Conservation (phyloP, 92 coral and sea anemone species). For the Ricordea florida region DNA sequence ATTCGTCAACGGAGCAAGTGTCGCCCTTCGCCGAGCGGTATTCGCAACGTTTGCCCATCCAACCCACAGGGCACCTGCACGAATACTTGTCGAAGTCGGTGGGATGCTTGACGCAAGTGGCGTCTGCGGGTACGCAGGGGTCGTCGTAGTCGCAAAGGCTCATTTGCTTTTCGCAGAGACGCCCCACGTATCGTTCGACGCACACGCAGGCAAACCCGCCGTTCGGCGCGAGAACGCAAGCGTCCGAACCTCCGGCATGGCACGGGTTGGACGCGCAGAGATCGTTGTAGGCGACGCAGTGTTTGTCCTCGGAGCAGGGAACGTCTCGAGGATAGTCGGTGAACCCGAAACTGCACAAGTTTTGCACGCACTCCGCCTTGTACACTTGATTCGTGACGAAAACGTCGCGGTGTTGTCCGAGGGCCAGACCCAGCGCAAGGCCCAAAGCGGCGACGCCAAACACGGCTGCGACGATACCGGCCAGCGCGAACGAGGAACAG, state of each 20-base stretch:
- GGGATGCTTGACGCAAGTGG: not conserved
- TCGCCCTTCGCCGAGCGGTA: not conserved
- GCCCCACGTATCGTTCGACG: not conserved
- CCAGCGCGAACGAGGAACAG: no score
- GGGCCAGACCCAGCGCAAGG: not conserved
- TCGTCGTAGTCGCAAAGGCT: not conserved
- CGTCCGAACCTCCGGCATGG: not conserved
- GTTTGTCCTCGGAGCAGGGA: not conserved
- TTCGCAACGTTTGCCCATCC: conserved; percentile 6
- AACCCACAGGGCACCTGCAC: not conserved
- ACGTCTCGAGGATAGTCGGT: conserved; percentile 4
- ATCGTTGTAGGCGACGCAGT: not conserved
- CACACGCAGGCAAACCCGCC: not conserved
- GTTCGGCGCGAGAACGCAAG: not conserved
- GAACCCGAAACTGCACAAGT: not conserved
- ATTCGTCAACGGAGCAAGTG: not conserved
- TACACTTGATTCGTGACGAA: not conserved
- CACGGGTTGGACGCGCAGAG: conserved; percentile 17
- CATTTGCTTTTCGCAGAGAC: not conserved
- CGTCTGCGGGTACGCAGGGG: not conserved
- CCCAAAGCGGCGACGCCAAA: not conserved
- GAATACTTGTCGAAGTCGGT: not conserved
- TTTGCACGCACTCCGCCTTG: not conserved
- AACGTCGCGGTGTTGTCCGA: not conserved
- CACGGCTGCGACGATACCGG: no score